Conservation (phyloP, 2,888 invertebrate species). For the Xiphydria camelus region DNA sequence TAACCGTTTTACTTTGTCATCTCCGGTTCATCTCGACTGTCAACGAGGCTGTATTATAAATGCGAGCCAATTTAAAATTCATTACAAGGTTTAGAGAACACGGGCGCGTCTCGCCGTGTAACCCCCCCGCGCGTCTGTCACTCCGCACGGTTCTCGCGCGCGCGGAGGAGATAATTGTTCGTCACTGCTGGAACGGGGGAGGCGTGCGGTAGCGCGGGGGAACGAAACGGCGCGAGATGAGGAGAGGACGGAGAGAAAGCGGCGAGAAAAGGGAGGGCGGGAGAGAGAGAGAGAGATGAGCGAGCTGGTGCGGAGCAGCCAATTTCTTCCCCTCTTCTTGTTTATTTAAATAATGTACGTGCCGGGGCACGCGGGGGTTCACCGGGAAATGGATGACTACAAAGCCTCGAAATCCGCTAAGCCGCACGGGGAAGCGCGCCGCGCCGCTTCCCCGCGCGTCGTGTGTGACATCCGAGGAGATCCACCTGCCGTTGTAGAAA, state of each 20-base stretch:
- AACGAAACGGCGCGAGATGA: slow-evolving; percentile 1
- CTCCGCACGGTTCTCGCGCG: slow-evolving; percentile 22
- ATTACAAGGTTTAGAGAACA: slow-evolving; percentile 43
- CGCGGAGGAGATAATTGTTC: slow-evolving; percentile 53
- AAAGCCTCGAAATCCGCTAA: slow-evolving; percentile 49
- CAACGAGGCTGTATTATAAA: slow-evolving; percentile 53
- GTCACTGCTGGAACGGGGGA: slow-evolving; percentile 42
- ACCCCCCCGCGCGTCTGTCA: slow-evolving; percentile 28
- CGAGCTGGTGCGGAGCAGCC: slow-evolving; percentile 33
- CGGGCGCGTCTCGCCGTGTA: slow-evolving; percentile 25
- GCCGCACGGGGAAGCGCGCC: slow-evolving; percentile 15
- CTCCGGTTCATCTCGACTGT: slow-evolving; percentile 47
- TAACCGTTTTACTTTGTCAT: slow-evolving; percentile 53
- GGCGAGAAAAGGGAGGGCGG: slow-evolving; percentile 13
- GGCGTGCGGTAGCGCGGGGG: background rate
- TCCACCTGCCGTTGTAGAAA: slow-evolving; percentile 35
- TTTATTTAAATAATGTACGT: slow-evolving; percentile 57
- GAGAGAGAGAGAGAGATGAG: slow-evolving; percentile 17
- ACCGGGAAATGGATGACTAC: slow-evolving; percentile 53
- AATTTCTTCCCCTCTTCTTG: slow-evolving; percentile 47
- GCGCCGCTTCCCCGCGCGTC: no score
- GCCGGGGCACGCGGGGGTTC: slow-evolving; percentile 24
- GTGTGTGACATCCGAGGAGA: slow-evolving; percentile 32
- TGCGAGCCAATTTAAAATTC: slow-evolving; percentile 57
- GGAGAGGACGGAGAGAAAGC: slow-evolving; percentile 6